These are phyloP conservation scores for Leptinotarsa haldemani DNA, from an alignment of 2,888 invertebrate genomes.

Conservation along the genomic window DNA sequence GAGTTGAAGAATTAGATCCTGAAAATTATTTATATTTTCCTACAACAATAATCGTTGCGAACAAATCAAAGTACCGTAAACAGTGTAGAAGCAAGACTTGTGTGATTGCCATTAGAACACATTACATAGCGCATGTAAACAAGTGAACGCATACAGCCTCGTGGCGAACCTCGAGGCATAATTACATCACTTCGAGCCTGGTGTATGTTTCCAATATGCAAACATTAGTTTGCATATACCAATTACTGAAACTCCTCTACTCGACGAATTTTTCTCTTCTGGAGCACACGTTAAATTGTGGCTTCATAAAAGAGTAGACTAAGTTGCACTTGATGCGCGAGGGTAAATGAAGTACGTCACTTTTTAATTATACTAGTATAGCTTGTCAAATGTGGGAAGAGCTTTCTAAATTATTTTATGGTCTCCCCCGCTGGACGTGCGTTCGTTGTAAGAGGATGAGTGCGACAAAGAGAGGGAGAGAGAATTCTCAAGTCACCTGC, in stretches of 20 bases:
- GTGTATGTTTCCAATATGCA: neutral
- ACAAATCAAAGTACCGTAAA: constrained; percentile 13
- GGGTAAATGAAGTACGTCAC: too few relatives aligned
- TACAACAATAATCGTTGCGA: constrained; percentile 2
- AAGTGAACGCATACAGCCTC: constrained; percentile 15
- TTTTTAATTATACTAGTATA: too few relatives aligned
- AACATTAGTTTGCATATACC: neutral
- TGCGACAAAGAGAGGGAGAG: too few relatives aligned
- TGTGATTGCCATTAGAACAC: constrained; percentile 13
- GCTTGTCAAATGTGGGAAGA: too few relatives aligned
- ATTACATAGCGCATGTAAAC: constrained; percentile 17
- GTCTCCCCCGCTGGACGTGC: too few relatives aligned
- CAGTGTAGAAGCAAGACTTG: constrained; percentile 7
- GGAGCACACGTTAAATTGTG: too few relatives aligned
- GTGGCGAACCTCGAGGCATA: constrained; percentile 15
- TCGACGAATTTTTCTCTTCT: too few relatives aligned
- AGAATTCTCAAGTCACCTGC: too few relatives aligned
- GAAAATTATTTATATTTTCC: neutral
- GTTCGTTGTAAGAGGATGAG: too few relatives aligned
- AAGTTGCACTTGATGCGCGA: too few relatives aligned
- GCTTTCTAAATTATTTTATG: too few relatives aligned
- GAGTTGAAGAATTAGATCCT: neutral
- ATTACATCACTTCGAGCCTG: neutral
- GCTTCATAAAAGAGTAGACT: too few relatives aligned
- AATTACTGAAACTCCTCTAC: neutral